phyloP scores from a whole-genome alignment of 2,797 vertebrate species.

The Sciurus carolinensis region DNA sequence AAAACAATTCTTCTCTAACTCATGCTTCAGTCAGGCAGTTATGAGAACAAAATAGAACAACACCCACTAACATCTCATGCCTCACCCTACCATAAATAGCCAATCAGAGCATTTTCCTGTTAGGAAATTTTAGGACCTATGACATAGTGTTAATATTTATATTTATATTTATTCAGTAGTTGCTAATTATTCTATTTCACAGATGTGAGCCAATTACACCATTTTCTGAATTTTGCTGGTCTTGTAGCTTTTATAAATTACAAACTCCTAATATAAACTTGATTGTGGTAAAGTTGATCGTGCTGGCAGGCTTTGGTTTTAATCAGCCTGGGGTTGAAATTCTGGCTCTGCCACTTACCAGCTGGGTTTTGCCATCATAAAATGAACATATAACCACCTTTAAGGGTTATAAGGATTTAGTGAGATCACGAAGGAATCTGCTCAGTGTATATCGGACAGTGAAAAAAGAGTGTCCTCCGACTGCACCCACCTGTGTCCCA shows the following conservation, averaged over 20 bases:
- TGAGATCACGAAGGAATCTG: background rate
- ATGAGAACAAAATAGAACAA: background rate
- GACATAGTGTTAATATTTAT: constrained; percentile 69
- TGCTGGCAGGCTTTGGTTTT: background rate
- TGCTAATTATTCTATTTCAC: constrained; percentile 79
- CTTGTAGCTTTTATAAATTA: constrained; percentile 72
- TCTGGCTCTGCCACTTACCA: background rate
- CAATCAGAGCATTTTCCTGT: constrained; percentile 27
- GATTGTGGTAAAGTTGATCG: background rate
- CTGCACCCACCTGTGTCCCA: background rate
- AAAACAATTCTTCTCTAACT: background rate
- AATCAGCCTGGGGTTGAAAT: constrained; percentile 43
- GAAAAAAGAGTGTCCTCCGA: background rate
- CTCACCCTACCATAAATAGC: background rate
- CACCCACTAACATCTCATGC: background rate
- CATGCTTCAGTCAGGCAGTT: background rate
- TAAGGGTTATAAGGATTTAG: background rate
- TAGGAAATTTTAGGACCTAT: constrained; percentile 57
- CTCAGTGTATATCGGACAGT: background rate
- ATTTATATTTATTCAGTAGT: constrained; percentile 66
- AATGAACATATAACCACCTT: background rate
- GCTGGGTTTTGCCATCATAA: background rate
- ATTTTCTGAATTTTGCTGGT: constrained; percentile 71
- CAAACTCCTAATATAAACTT: constrained; percentile 72
- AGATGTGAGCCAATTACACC: constrained; percentile 70